A percentile compares a stretch with the other conserved stretches of the same genome.
Conservation (phyloP, 2,797 vertebrate genomes). For the Trachops cirrhosus region DNA sequence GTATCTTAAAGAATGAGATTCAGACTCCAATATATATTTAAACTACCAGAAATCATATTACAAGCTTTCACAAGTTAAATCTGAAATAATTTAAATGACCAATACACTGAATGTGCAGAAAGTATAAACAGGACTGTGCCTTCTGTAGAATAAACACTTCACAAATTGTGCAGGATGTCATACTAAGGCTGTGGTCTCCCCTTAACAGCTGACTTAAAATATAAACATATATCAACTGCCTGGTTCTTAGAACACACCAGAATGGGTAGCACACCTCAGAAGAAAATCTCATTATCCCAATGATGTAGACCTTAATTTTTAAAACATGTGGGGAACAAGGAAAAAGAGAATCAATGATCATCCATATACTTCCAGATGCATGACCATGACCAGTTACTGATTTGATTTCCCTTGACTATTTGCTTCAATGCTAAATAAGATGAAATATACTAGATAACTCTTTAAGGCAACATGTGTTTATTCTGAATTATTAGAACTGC, state of each 20-base stretch:
- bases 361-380: slow-evolving; percentile 92
- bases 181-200: slow-evolving; percentile 99
- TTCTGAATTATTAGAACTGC: slow-evolving; percentile 92
- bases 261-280: slow-evolving; percentile 83
- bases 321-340: slow-evolving; percentile 84
- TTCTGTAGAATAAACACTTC: slow-evolving; percentile 96
- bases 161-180: slow-evolving; percentile 99
- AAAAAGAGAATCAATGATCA: slow-evolving; percentile 85
- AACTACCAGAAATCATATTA: slow-evolving; percentile 99
- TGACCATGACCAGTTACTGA: slow-evolving; percentile 80
- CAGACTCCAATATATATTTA: slow-evolving; percentile 98
- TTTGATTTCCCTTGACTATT: slow-evolving; percentile 84
- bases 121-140: slow-evolving; percentile 99
- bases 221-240: slow-evolving; percentile 87
- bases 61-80: slow-evolving; percentile 98
- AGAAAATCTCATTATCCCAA: slow-evolving; percentile 77
- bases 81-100: slow-evolving; percentile 97
- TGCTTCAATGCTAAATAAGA: slow-evolving; percentile 86
- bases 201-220: slow-evolving; percentile 94
- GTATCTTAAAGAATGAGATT: slow-evolving; percentile 99
- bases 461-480: slow-evolving; percentile 99
- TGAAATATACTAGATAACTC: slow-evolving; percentile 93
- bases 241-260: slow-evolving; percentile 85
- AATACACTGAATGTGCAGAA: slow-evolving; percentile 98
- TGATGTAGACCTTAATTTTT: slow-evolving; percentile 84